These are phyloP conservation scores for Stictonetta naevosa DNA, from an alignment of 2,113 vertebrate genomes.

Conservation along the genomic window DNA sequence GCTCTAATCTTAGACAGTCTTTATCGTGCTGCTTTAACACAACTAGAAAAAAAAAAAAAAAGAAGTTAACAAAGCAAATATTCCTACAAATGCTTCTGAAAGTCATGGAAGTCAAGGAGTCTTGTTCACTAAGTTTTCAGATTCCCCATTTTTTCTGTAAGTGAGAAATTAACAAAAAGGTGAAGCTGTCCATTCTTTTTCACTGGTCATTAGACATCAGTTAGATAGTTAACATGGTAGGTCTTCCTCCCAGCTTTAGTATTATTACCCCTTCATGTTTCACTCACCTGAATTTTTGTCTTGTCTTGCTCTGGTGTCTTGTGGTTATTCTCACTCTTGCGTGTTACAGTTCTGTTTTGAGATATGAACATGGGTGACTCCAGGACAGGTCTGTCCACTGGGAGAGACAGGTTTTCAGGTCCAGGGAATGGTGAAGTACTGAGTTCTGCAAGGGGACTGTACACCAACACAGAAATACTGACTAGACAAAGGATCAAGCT, in stretches of 20 bases:
- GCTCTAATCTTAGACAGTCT: not conserved
- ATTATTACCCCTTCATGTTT: not conserved
- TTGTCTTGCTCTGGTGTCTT: not conserved
- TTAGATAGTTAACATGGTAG: not conserved
- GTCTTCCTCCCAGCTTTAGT: not conserved
- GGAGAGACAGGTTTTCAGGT: not conserved
- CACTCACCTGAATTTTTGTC: conserved; percentile 38
- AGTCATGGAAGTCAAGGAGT: not conserved
- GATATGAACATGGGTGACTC: not conserved
- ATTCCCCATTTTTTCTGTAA: not conserved
- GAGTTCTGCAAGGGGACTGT: not conserved
- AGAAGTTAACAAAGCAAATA: not conserved
- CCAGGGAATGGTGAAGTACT: not conserved
- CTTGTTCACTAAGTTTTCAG: not conserved
- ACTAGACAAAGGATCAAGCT: not conserved
- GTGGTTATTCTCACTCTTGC: not conserved
- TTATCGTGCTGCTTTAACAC: not conserved
- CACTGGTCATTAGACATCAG: not conserved
- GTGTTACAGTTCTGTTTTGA: not conserved
- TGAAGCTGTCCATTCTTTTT: not conserved
- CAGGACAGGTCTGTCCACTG: not conserved
- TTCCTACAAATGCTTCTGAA: not conserved
- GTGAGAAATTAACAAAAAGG: not conserved
- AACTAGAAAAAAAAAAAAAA: not conserved
- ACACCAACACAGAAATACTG: not conserved